Conservation (phyloP, 1,140 invertebrate species). For the Drosophila bifasciata region DNA sequence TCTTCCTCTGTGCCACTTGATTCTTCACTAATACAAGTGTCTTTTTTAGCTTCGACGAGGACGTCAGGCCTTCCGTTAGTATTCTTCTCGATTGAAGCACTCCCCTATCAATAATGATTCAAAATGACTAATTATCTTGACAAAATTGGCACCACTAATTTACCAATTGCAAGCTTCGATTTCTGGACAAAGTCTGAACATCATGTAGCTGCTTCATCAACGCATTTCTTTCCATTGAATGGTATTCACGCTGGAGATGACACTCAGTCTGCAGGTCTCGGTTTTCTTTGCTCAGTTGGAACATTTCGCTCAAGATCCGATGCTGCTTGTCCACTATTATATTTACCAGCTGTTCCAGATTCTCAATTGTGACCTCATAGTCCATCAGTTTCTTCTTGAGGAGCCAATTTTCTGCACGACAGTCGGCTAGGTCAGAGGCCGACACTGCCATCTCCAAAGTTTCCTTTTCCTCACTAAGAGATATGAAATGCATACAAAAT, state of each 20-base stretch:
- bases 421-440: constrained; percentile 57
- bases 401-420: constrained; percentile 68
- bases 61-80: too few species aligned
- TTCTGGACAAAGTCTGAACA: constrained; percentile 26
- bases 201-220: constrained; percentile 61
- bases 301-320: constrained; percentile 58
- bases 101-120: not conserved
- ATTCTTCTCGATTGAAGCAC: not conserved
- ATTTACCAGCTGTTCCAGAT: constrained; percentile 61
- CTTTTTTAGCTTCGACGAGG: too few species aligned
- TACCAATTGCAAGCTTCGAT: constrained; percentile 18
- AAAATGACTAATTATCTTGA: not conserved
- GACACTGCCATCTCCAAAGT: constrained; percentile 20
- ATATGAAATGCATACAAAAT: not conserved
- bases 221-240: constrained; percentile 67
- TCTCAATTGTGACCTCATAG: constrained; percentile 56
- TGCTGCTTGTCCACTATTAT: constrained; percentile 70
- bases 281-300: constrained; percentile 55
- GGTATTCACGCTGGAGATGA: constrained; percentile 68
- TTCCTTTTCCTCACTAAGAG: constrained; percentile 14
- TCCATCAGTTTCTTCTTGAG: constrained; percentile 66
- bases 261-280: constrained; percentile 54
- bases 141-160: not conserved
- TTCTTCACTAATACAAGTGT: too few species aligned
- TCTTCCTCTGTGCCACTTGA: constrained; percentile 1